A percentile compares a stretch with the other conserved stretches of the same genome.
Evolutionary conservation across 2,888 invertebrate species (phyloP).

Genomic region (Chelonus formosanus): DNA sequence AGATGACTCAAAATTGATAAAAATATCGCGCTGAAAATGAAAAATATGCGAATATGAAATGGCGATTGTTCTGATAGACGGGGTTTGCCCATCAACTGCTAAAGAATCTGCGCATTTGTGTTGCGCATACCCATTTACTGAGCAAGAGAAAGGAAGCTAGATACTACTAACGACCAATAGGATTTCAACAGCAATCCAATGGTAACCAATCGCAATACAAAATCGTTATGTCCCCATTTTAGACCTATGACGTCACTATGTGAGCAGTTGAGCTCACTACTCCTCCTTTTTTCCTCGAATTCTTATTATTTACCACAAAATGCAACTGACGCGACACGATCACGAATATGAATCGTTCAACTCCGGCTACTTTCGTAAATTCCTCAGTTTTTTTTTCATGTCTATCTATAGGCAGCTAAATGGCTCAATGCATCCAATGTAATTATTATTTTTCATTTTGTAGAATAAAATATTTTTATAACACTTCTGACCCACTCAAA

Average conservation of each 20-base stretch:
- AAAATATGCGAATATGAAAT: slow-evolving; percentile 47
- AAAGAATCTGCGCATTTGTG: slow-evolving; percentile 46
- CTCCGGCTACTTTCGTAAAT: slow-evolving; percentile 3
- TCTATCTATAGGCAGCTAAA: slow-evolving; percentile 19
- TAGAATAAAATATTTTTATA: background rate
- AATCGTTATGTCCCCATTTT: background rate
- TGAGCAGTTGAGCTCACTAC: background rate
- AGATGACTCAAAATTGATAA: slow-evolving; percentile 21
- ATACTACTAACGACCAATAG: slow-evolving; percentile 44
- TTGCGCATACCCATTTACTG: slow-evolving; percentile 45
- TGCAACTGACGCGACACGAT: slow-evolving; percentile 4
- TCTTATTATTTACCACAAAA: slow-evolving; percentile 1
- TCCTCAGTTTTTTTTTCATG: background rate
- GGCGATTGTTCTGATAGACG: slow-evolving; percentile 45
- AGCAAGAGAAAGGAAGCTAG: slow-evolving; percentile 22
- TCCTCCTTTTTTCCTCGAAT: background rate
- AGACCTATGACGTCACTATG: background rate
- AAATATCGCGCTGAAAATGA: slow-evolving; percentile 41
- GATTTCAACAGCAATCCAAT: slow-evolving; percentile 11
- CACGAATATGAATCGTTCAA: slow-evolving; percentile 8
- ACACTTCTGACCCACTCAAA: too few species aligned
- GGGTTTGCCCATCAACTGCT: slow-evolving; percentile 51
- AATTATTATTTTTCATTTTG: background rate
- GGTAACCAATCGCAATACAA: slow-evolving; percentile 7
- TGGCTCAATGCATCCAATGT: slow-evolving; percentile 17